phyloP scores from a whole-genome alignment of 2,888 invertebrate genomes.

The Acrocera orbiculus region DNA sequence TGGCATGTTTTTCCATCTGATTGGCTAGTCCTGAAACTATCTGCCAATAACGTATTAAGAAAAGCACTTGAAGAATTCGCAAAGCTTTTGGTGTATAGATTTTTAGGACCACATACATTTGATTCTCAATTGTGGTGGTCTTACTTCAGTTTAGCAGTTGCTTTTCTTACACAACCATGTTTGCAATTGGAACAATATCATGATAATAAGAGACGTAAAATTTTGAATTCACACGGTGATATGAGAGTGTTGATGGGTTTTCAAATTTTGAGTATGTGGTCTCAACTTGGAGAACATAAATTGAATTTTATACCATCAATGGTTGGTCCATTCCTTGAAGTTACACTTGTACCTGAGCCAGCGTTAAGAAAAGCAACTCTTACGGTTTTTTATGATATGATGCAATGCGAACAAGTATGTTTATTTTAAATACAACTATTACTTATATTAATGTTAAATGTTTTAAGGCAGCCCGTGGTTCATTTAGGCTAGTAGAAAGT shows the following conservation, averaged over 20 bases:
- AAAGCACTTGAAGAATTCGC: slow-evolving; percentile 76
- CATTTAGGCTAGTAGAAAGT: slow-evolving; percentile 80
- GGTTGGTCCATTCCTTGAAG: slow-evolving; percentile 85
- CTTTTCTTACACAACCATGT: slow-evolving; percentile 62
- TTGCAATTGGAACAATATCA: slow-evolving; percentile 66
- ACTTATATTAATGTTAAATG: not conserved
- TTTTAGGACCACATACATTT: slow-evolving; percentile 56
- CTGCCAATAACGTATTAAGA: slow-evolving; percentile 70
- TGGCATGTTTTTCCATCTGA: slow-evolving; percentile 55
- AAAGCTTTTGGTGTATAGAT: slow-evolving; percentile 68
- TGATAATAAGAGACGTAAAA: slow-evolving; percentile 59
- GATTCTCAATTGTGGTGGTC: slow-evolving; percentile 61
- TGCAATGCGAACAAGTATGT: slow-evolving; percentile 65
- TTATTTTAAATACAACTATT: not conserved
- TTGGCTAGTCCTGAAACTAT: slow-evolving; percentile 81
- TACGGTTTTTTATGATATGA: slow-evolving; percentile 87
- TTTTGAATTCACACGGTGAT: slow-evolving; percentile 64
- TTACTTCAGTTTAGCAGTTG: slow-evolving; percentile 64
- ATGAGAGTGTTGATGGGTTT: slow-evolving; percentile 87
- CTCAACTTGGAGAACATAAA: slow-evolving; percentile 72
- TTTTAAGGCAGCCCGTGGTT: slow-evolving; percentile 47
- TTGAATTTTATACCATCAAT: slow-evolving; percentile 79
- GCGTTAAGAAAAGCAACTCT: slow-evolving; percentile 75
- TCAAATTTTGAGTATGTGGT: slow-evolving; percentile 84
- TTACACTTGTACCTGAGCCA: slow-evolving; percentile 74